These are phyloP conservation scores for Urocyon cinereoargenteus DNA, from an alignment of 2,797 vertebrate genomes.

Conservation along the genomic window DNA sequence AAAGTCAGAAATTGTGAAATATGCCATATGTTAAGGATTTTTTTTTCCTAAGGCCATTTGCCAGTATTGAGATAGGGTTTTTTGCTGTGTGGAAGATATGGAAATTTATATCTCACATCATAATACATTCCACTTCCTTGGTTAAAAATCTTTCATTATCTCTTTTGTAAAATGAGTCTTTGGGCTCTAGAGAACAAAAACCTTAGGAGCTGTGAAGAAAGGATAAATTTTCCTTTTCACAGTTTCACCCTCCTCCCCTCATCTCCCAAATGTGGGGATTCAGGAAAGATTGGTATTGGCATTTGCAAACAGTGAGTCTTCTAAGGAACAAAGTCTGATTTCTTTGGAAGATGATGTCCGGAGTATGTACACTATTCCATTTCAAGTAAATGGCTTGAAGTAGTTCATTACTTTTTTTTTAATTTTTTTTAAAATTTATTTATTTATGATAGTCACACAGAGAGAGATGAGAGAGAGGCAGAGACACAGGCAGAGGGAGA, in stretches of 20 bases:
- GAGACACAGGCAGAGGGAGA: no score
- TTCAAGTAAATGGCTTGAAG: not conserved
- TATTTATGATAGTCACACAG: no score
- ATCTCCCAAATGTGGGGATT: not conserved
- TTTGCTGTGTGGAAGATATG: constrained; percentile 74
- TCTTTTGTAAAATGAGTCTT: constrained; percentile 78
- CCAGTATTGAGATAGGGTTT: constrained; percentile 44
- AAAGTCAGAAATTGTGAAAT: constrained; percentile 64
- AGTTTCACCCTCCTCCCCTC: not conserved
- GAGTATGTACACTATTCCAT: not conserved
- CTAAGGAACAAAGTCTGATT: not conserved
- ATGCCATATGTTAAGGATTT: constrained; percentile 50
- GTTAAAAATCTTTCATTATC: constrained; percentile 79
- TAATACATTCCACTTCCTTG: constrained; percentile 76
- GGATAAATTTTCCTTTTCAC: constrained; percentile 67
- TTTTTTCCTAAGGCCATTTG: constrained; percentile 55
- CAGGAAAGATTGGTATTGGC: constrained; percentile 58
- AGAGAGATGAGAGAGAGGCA: no score
- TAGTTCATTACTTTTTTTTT: not conserved
- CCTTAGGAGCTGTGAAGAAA: constrained; percentile 65
- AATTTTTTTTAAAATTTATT: no score
- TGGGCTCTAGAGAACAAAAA: constrained; percentile 71
- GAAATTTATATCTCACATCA: constrained; percentile 79
- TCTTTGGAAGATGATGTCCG: not conserved
- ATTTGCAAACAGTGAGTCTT: constrained; percentile 47